Conservation (phyloP, 2,888 invertebrate species). For the Calliopum simillimum region DNA sequence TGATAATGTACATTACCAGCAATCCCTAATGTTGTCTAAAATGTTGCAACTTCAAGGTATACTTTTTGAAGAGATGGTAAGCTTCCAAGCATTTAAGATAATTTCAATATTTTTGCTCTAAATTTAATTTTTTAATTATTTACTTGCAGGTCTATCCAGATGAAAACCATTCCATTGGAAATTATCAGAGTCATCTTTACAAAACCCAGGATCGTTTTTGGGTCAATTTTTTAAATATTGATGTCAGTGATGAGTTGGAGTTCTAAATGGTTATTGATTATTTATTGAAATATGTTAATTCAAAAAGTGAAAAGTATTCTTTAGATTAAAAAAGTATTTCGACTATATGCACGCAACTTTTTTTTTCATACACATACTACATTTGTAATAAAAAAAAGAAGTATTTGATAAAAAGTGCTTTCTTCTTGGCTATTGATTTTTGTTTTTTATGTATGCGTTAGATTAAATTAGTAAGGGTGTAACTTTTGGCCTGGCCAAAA, state of each 20-base stretch:
- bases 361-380: no score
- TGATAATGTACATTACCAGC: slow-evolving; percentile 91
- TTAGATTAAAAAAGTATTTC: neutral
- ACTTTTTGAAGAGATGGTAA: slow-evolving; percentile 85
- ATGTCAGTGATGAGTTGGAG: slow-evolving; percentile 39
- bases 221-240: slow-evolving; percentile 70
- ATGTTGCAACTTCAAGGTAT: slow-evolving; percentile 81
- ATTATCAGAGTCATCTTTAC: slow-evolving; percentile 82
- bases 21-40: slow-evolving; percentile 83
- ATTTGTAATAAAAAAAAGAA: no score
- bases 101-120: neutral
- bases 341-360: neutral
- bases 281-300: no score
- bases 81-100: slow-evolving; percentile 36
- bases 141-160: slow-evolving; percentile 82
- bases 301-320: no score
- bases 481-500: no score
- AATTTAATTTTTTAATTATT: slow-evolving; percentile 55
- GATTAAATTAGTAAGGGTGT: no score
- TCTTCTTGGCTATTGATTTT: no score
- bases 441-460: no score
- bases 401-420: no score
- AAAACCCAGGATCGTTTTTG: slow-evolving; percentile 85
- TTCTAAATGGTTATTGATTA: no score
- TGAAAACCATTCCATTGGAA: slow-evolving; percentile 80